Percentiles rank a stretch among this genome's conserved stretches.
phyloP scores from a whole-genome alignment of 2,113 vertebrate species.

The Corydoras maculifer region DNA sequence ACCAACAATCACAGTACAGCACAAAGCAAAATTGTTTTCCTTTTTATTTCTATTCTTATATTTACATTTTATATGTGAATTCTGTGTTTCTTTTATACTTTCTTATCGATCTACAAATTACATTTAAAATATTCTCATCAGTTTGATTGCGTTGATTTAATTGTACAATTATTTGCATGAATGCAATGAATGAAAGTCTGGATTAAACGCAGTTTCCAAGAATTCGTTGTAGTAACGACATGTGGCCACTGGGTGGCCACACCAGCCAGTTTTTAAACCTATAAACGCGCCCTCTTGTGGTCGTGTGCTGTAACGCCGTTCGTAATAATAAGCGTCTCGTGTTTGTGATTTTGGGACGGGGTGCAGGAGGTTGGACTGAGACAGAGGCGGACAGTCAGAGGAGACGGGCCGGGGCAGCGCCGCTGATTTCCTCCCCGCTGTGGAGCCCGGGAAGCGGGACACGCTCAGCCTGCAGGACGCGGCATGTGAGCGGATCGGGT shows the following conservation, averaged over 20 bases:
- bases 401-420: neutral
- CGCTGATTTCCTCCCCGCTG: neutral
- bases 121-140: too few species aligned
- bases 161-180: too few species aligned
- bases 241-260: neutral
- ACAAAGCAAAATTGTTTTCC: too few species aligned
- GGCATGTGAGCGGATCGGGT: neutral
- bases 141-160: too few species aligned
- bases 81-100: too few species aligned
- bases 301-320: neutral
- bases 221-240: neutral
- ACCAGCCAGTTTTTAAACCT: neutral
- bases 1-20: too few species aligned
- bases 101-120: too few species aligned
- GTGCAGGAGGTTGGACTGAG: constrained; percentile 1
- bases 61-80: too few species aligned
- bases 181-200: too few species aligned
- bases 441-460: constrained; percentile 4
- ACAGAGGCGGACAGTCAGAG: neutral
- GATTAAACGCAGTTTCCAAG: too few species aligned
- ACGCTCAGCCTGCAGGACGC: neutral
- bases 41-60: too few species aligned
- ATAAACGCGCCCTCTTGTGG: neutral
- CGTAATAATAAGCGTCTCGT: constrained; percentile 4
- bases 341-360: constrained; percentile 21